Base-by-base conservation (phyloP, 2,797 vertebrate species). In the Bovichtus variegatus region DNA sequence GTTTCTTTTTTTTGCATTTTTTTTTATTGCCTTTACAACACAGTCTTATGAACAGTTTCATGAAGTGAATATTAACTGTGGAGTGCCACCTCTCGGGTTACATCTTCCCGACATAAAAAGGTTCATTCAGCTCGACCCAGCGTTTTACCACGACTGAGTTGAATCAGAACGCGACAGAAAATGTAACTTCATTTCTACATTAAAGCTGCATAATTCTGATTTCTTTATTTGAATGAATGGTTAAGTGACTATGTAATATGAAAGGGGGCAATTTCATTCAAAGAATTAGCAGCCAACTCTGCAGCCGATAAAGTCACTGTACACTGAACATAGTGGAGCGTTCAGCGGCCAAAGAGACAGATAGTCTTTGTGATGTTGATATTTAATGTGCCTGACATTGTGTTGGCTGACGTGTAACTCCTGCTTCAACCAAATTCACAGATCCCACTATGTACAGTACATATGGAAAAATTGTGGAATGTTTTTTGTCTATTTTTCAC, bases 11-110 rank as follows among this genome's bases (percentile, higher is more conserved):
- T 21, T 54, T 41, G 19, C 36, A n/a, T n/a, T n/a, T 46, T 60
- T 65, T 49, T 7, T 38, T 4, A 44, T 27, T 43, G 6, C 57
- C 21, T 66, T 59, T 43, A 27, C 12, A 25, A 15, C 50, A 58
- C 15, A 40, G 60, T 54, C 60, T 53, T 55, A 47, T 38, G 21
- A 49, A 29, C 23, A 41, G 9, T 29, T 71, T 62, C 25, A 67
- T 64, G 49, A 55, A 46, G 23, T 53, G 49, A 57, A 43, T 31
- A 41, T 43, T 38, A 29, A 64, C 21, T 12, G n/a, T 50, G 57
- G 49, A 10, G 3, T 43, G 34, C 76, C 27, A 60, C 54, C 43
- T 51, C 43, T 46, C 53, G 47, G 34, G 31, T 64, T 65, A 36
- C 31, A 44, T 40, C n/a, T 58, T 44, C 27, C 9, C 21, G 47